A percentile compares a stretch with the other conserved stretches of the same genome.
Conservation (phyloP, 2,113 vertebrate species). For the Monarcha castaneiventris region DNA sequence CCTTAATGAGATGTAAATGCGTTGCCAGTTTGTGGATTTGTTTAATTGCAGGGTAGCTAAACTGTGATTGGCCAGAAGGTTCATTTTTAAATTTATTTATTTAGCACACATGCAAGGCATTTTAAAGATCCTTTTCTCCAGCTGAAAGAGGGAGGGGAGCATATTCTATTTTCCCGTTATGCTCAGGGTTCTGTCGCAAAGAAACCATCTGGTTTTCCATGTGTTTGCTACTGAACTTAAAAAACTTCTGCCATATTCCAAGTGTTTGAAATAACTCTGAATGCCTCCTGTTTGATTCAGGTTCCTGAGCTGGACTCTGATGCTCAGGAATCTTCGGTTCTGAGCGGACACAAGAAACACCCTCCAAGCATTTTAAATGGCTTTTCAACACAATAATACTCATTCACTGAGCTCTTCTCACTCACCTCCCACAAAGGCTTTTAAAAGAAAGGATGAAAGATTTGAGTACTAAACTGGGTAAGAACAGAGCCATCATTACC, state of each 20-base stretch:
- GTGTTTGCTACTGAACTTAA: background rate
- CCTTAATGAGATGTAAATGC: conserved; percentile 79
- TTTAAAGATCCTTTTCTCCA: conserved; percentile 17
- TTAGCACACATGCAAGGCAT: conserved; percentile 47
- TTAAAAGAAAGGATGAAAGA: background rate
- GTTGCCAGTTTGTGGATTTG: conserved; percentile 73
- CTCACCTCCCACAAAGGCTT: background rate
- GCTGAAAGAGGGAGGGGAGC: background rate
- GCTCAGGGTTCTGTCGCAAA: background rate
- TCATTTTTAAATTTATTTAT: conserved; percentile 70
- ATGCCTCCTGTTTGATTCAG: background rate
- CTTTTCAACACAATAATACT: background rate
- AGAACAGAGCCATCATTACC: background rate
- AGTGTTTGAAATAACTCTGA: background rate
- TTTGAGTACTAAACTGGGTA: background rate
- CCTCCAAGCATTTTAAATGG: background rate
- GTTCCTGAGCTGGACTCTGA: background rate
- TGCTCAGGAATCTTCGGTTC: background rate
- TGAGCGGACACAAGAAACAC: background rate
- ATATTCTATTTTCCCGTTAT: background rate
- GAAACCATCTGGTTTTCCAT: background rate
- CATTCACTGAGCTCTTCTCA: background rate
- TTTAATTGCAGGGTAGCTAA: conserved; percentile 79
- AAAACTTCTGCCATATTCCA: background rate
- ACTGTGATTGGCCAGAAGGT: conserved; percentile 71